phyloP scores from a whole-genome alignment of 2,797 vertebrate genomes.

The Phylloscopus collybita region DNA sequence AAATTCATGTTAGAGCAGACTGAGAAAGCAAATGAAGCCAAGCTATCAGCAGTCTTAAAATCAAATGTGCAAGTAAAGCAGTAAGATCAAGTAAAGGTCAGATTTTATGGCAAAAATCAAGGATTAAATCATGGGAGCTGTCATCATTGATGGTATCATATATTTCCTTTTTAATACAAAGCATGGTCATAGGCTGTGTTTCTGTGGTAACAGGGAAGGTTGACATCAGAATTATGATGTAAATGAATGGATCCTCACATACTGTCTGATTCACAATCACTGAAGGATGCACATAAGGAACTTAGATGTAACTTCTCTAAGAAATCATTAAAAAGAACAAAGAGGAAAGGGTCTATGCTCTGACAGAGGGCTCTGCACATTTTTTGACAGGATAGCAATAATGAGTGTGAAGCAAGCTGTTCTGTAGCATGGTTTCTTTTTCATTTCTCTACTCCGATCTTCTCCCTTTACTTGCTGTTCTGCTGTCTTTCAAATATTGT shows the following conservation, averaged over 20 bases:
- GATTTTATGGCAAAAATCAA: constrained; percentile 55
- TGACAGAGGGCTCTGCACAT: background rate
- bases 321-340: constrained; percentile 63
- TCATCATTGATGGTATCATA: constrained; percentile 22
- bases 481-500: background rate
- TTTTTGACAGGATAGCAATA: constrained; percentile 29
- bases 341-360: background rate
- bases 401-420: background rate
- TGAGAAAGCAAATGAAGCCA: constrained; percentile 26
- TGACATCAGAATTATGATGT: constrained; percentile 47
- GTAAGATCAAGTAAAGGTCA: constrained; percentile 56
- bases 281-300: constrained; percentile 8
- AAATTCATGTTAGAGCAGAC: background rate
- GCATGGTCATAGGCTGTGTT: constrained; percentile 17
- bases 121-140: constrained; percentile 40
- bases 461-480: background rate
- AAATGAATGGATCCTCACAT: constrained; percentile 45
- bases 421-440: background rate
- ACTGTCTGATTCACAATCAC: constrained; percentile 32
- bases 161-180: constrained; percentile 53
- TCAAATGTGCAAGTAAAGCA: constrained; percentile 36
- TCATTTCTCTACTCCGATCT: background rate
- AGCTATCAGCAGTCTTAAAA: constrained; percentile 28
- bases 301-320: background rate
- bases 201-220: constrained; percentile 48